Evolutionary conservation across 2,888 invertebrate species (phyloP), one percentile per base, ranked within the genome.

Genomic region (Trimorus sp.): DNA sequence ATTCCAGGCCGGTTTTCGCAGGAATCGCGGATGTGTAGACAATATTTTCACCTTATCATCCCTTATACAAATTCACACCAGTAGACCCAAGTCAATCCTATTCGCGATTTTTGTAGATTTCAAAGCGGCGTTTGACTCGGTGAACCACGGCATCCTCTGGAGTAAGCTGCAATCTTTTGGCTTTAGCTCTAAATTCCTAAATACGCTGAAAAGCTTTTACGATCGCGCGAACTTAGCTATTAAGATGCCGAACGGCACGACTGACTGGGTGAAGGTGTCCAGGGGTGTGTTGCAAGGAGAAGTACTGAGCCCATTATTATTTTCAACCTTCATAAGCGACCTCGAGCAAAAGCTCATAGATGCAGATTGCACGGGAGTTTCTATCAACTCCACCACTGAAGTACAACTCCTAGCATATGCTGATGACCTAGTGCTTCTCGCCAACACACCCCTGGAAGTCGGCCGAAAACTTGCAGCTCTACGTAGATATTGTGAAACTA

Each of bases 1-100:
- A 48, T 69, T 45, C 15, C 68, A 69, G 12, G 42, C 68, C 0
- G 56, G 68, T 4, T 69, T 69, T 49, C 45, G 68, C 4, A 58
- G 36, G 1, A 45, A 42, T 7, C 48, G 68, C 1, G 14, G 68
- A 26, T 69, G 68, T 16, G 1, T 58, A 11, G 45, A 69, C 7
- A 56, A 69, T 14, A 53, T 69, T 8, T 58, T 69, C n/a, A 56
- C 16, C 0, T 8, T 56, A 12, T 58, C 42, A 2, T 45, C 58
- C n/a, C 3, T 58, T 1, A 56, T 69, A n/a, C 68, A 69, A 36
- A 69, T 69, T 38, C 56, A 58, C 7, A 7, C 48, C 4, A 14
- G 14, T 6, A 66, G 53, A 42, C 66, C 51, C n/a, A 66, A 51
- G 36, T 26, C n/a, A 12, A 54, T 26, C 37, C 40, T 66, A 38